A percentile compares a stretch with the other conserved stretches of the same genome.
Evolutionary conservation across 2,113 vertebrate genomes (phyloP).

Genomic region (Onychostruthus taczanowskii): DNA sequence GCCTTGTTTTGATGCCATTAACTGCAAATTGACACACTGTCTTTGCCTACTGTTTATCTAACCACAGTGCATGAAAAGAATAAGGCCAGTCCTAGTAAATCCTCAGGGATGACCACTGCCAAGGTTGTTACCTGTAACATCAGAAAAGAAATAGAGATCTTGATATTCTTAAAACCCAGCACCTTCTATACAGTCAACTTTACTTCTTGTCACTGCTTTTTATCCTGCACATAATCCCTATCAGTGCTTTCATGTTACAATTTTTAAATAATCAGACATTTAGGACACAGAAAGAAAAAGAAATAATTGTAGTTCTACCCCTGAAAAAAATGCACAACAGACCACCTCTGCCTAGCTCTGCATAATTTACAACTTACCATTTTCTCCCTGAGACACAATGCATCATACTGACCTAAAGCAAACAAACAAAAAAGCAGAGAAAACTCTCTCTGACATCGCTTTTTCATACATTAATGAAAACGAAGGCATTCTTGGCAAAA

Average conservation of each 20-base stretch:
- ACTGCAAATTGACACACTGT: background rate
- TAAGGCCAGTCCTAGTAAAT: background rate
- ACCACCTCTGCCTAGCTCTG: background rate
- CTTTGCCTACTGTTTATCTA: background rate
- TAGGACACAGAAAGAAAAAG: background rate
- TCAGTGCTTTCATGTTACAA: background rate
- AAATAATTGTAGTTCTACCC: background rate
- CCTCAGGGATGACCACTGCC: background rate
- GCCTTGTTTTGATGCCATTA: background rate
- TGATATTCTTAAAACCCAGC: background rate
- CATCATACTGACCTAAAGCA: background rate
- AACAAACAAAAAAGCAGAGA: background rate
- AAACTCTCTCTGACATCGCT: accelerated
- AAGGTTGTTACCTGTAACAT: background rate
- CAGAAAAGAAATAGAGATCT: background rate
- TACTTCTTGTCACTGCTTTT: background rate
- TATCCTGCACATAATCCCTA: background rate
- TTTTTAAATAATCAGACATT: background rate
- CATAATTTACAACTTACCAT: background rate
- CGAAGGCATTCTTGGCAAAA: background rate
- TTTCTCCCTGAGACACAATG: background rate
- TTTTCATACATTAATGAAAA: background rate
- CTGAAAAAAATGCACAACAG: background rate
- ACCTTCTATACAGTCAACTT: background rate
- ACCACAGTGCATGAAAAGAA: background rate